Base-by-base conservation (phyloP, 2,888 invertebrate genomes). In the Zygogramma bicolorata region DNA sequence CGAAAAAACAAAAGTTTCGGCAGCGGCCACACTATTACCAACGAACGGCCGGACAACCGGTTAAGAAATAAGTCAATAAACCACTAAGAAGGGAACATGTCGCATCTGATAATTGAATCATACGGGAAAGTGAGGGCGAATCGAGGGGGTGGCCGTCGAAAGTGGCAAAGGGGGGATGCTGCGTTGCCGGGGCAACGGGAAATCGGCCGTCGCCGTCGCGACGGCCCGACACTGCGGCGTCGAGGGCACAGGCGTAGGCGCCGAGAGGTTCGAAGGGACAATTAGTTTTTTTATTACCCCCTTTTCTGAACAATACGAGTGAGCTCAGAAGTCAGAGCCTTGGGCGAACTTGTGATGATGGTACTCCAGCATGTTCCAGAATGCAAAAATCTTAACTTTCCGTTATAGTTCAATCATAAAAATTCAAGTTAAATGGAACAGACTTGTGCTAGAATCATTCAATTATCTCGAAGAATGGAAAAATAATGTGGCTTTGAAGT, bases 61-160 rank as follows among this genome's bases (percentile, higher is more conserved):
- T 73, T 80, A 83, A 83, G 83, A 82, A 85, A 83, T 83, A 81
- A 85, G 86, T 86, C 85, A 84, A 86, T 85, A 85, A 85, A 85
- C 83, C 83, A 81, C 79, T 71, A 73, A 75, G 80, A 81, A 79
- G 84, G 79, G 85, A 85, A 84, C 84, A 84, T 85, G 86, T 85
- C 85, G 82, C 83, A 84, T 73, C 65, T 66, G 68, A 62, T 86
- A 86, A 86, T 86, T 86, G 86, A 86, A 86, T 86, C 86, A 85
- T 84, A 75, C 76, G 70, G 68, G 70, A 75, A 71, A 77, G 79
- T 79, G 79, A 81, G 78, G 79, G 75, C 79, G 53, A 65, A 65
- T 65, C 65, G 49, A 70, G 77, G 77, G 78, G 75, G 79, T 74
- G 73, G 70, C 73, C 70, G 71, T 73, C 73, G 75, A 79, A 42